Base-by-base conservation (phyloP, 2,797 vertebrate genomes). In the Gila robusta region DNA sequence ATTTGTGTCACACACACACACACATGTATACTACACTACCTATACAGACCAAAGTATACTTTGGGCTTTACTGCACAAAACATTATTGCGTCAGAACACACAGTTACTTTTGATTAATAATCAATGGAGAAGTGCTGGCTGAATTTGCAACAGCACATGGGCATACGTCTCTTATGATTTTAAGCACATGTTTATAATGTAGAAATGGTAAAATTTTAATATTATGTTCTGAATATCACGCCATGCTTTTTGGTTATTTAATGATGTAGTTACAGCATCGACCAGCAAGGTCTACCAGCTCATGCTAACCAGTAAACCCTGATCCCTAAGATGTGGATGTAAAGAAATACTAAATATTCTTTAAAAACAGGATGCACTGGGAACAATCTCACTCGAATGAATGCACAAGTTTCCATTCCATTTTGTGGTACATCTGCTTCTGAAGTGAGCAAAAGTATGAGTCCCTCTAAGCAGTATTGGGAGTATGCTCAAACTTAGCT, bases 401-500 rank as follows among this genome's bases (percentile, higher is more conserved):
- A 81, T 81, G 26, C 28, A 16, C 6, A 35, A 23, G 70, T 54
- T 73, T 49, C 26, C 37, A n/a, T 17, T 35, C 1, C 11, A 0
- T 47, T 44, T 19, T 47, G 17, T 2, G 62, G 62, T 5, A 14
- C 32, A 56, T 77, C 52, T 56, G 8, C 54, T 64, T 83, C 81
- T 83, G 39, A 83, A 52, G 28, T 26, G 41, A 52, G 37, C 41
- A 49, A 52, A 76, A 64, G 26, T 39, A 72, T 6, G 10, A 5
- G 17, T 84, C 41, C 59, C 82, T 88, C 49, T 79, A 49, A 82
- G 81, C 56, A 86, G 71, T 23, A 56, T 17, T 79, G 74, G 32
- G 78, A 79, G 49, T 80, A 80, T 62, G 23, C 76, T 59, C 73
- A 82, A 71, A 82, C 71, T 83, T 78, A 70, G 69, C 54, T 56